These are phyloP conservation scores for Acronicta psi DNA, from an alignment of 2,888 invertebrate genomes.

Conservation along the genomic window DNA sequence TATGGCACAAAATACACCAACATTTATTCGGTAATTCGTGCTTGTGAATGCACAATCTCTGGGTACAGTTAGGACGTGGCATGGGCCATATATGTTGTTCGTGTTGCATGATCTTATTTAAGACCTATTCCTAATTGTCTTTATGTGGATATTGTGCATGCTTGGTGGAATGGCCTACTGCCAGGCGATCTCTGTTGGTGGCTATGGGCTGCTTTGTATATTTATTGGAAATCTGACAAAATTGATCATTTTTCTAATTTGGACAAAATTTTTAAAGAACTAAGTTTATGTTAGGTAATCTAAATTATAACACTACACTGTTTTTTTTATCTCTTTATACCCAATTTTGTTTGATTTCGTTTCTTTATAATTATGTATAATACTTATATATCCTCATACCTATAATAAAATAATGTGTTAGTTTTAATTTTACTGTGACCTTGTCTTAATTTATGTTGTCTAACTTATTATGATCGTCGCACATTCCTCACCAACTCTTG, in stretches of 20 bases:
- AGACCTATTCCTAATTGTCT: slow-evolving; percentile 78
- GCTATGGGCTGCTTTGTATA: slow-evolving; percentile 83
- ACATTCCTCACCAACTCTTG: slow-evolving; percentile 69
- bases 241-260: slow-evolving; percentile 51
- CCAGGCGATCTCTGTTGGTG: slow-evolving; percentile 79
- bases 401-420: slow-evolving; percentile 34
- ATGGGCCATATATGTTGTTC: slow-evolving; percentile 87
- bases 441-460: slow-evolving; percentile 57
- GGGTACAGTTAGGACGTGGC: slow-evolving; percentile 79
- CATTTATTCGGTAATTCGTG: slow-evolving; percentile 82
- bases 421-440: slow-evolving; percentile 67
- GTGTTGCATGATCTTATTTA: slow-evolving; percentile 87
- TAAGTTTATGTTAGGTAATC: slow-evolving; percentile 39
- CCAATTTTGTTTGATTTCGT: slow-evolving; percentile 15
- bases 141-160: slow-evolving; percentile 84
- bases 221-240: slow-evolving; percentile 66
- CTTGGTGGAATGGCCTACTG: slow-evolving; percentile 86
- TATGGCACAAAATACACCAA: slow-evolving; percentile 81
- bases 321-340: slow-evolving; percentile 40
- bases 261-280: slow-evolving; percentile 33
- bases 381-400: slow-evolving; percentile 28
- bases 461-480: slow-evolving; percentile 60
- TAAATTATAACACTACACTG: slow-evolving; percentile 38
- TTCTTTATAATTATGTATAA: slow-evolving; percentile 19
- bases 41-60: slow-evolving; percentile 85